Base-by-base conservation (phyloP, 2,888 invertebrate species). In the Acholoe squamosa region DNA sequence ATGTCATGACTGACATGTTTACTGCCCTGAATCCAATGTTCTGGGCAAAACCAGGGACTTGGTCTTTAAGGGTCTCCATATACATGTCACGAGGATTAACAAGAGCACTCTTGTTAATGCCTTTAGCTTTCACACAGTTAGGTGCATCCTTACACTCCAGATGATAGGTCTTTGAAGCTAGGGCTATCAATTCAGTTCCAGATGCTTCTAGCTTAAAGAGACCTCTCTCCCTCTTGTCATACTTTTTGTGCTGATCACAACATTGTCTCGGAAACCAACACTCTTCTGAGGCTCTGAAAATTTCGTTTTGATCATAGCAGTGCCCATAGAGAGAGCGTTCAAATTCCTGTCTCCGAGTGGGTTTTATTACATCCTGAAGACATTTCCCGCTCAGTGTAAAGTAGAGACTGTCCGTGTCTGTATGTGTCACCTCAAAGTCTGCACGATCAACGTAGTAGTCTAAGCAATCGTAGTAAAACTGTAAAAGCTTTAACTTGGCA, bases 381-480 rank as follows among this genome's bases (percentile, higher is more conserved):
- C 67, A n/a, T 22, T 43, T 5, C 10, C 51, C 89, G 28, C 76
- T 34, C 3, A 91, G 16, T 0, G 89, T 86, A 28, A 91, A 31
- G 52, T 91, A 91, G 5, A 80, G 76, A 25, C 28, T 31, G 34
- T 92, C 93, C 7, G 93, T 93, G 84, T 93, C 93, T 92, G 93
- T 92, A 80, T 92, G 52, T 43, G 28, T 33, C 43, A 84, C 16
- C 52, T 89, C 88, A 88, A 89, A 91, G 19, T 71, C 61, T 22
- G n/a, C 43, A 16, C 88, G 76, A 34, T 92, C 91, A 19, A 93
- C 89, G 71, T 84, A 91, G 22, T 25, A 19, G 25, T 89, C 89
- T n/a, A 91, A 12, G 28, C 90, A 88, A 28, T 91, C 90, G 25
- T 91, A 91, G 43, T 91, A 89, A 28, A 92, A 92, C 43, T 90